These are phyloP conservation scores for Hypanus sabinus DNA, from an alignment of 2,113 vertebrate genomes.

Conservation along the genomic window DNA sequence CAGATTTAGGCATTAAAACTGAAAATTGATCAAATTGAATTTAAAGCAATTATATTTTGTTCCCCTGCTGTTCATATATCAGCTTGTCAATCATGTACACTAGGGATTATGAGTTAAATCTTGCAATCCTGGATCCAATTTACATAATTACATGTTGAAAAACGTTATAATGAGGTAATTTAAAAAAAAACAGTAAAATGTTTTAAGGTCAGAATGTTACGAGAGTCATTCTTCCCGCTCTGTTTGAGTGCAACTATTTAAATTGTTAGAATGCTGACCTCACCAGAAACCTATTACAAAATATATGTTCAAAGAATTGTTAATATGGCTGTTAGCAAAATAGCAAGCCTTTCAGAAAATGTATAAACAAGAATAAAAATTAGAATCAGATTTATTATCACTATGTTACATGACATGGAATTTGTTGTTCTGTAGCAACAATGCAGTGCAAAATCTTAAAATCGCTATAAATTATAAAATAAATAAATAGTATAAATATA, in stretches of 20 bases:
- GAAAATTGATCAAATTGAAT: not conserved
- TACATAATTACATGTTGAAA: slow-evolving; percentile 29
- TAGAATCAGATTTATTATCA: too few relatives aligned
- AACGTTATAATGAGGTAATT: not conserved
- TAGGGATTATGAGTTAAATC: not conserved
- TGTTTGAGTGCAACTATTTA: not conserved
- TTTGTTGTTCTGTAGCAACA: too few relatives aligned
- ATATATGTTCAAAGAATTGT: not conserved
- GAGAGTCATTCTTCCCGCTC: not conserved
- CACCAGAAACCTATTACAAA: not conserved
- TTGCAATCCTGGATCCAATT: not conserved
- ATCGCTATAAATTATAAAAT: too few relatives aligned
- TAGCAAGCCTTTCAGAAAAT: not conserved
- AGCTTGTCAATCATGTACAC: not conserved
- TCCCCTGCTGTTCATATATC: not conserved
- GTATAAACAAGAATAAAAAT: not conserved
- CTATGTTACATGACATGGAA: too few relatives aligned
- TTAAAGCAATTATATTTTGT: slow-evolving; percentile 15
- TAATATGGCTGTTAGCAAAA: not conserved
- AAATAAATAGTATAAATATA: too few relatives aligned
- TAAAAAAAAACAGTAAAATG: not conserved
- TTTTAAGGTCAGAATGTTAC: not conserved
- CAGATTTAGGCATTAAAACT: not conserved
- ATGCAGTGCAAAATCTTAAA: too few relatives aligned
- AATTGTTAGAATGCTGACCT: not conserved